Conservation (phyloP, 2,113 vertebrate genomes). For the Anser cygnoides region DNA sequence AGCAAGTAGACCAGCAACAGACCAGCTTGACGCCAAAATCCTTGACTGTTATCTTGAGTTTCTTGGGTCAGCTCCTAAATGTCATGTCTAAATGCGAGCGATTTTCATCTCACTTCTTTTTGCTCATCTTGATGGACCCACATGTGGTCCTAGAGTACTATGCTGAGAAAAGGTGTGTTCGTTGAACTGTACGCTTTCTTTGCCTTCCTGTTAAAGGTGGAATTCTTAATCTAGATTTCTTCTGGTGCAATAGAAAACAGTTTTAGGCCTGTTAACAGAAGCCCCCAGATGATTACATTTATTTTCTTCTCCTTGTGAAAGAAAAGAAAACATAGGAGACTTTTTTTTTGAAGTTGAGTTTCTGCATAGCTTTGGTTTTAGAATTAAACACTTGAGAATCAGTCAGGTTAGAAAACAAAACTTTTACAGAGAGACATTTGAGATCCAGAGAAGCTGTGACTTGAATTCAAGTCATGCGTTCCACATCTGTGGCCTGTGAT, state of each 20-base stretch:
- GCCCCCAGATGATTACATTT: too few species aligned
- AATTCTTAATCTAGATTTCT: not conserved
- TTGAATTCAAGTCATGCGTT: not conserved
- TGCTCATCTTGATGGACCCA: too few species aligned
- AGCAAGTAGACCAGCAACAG: not conserved
- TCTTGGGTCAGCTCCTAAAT: not conserved
- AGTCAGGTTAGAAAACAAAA: not conserved
- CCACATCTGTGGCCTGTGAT: not conserved
- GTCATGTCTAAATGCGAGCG: not conserved
- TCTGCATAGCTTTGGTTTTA: not conserved
- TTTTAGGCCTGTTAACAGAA: not conserved
- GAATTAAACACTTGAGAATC: not conserved
- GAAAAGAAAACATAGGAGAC: not conserved
- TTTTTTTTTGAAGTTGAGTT: not conserved
- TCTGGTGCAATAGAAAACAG: not conserved
- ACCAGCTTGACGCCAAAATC: accelerated
- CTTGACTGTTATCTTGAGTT: not conserved
- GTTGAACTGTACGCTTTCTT: not conserved
- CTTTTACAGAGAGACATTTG: not conserved
- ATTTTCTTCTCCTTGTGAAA: not conserved
- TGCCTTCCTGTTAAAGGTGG: not conserved
- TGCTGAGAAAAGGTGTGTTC: not conserved
- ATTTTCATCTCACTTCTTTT: not conserved
- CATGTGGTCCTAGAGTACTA: not conserved
- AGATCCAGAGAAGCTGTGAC: not conserved